phyloP scores from a whole-genome alignment of 2,113 vertebrate genomes.

The Vimba vimba region DNA sequence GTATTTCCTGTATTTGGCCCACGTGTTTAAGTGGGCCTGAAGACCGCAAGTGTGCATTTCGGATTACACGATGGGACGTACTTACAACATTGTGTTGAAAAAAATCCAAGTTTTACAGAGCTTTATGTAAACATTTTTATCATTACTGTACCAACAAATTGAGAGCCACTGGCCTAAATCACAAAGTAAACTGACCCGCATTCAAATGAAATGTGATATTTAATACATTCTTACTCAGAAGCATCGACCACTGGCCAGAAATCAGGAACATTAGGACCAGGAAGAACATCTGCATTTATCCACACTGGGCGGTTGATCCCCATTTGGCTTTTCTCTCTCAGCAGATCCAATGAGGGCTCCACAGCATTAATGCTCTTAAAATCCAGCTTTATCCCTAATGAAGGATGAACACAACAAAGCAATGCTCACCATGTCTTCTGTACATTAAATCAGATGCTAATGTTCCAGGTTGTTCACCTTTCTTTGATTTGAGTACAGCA shows the following conservation, averaged over 20 bases:
- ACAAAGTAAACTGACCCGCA: background rate
- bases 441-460: background rate
- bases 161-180: background rate
- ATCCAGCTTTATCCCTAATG: slow-evolving; percentile 81
- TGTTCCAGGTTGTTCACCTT: slow-evolving; percentile 69
- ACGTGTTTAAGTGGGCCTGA: too few species aligned
- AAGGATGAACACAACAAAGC: slow-evolving; percentile 1
- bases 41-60: too few species aligned
- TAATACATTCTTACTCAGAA: slow-evolving; percentile 59
- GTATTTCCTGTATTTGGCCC: too few species aligned
- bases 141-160: too few species aligned
- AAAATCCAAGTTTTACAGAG: too few species aligned
- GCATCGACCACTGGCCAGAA: slow-evolving; percentile 73
- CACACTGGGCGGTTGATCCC: slow-evolving; percentile 75
- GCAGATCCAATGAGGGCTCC: slow-evolving; percentile 72
- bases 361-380: slow-evolving; percentile 76
- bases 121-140: too few species aligned
- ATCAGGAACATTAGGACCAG: slow-evolving; percentile 78
- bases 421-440: background rate
- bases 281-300: slow-evolving; percentile 79
- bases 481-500: slow-evolving; percentile 75
- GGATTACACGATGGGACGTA: too few species aligned
- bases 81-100: too few species aligned
- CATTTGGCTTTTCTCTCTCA: slow-evolving; percentile 64
- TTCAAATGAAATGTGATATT: background rate